Base-by-base conservation (phyloP, 2,797 vertebrate genomes). In the Coilia nasus region DNA sequence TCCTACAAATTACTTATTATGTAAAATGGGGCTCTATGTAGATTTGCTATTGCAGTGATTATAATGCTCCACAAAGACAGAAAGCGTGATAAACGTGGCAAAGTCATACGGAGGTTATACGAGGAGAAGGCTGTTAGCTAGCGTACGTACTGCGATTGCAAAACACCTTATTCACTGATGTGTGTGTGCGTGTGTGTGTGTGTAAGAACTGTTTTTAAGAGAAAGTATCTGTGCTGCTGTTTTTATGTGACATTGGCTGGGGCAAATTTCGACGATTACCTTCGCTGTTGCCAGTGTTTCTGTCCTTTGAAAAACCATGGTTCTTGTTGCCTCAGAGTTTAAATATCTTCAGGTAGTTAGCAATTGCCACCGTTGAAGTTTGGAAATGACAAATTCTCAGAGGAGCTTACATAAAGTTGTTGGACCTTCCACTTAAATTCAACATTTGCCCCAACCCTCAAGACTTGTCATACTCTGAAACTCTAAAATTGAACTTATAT, bases 41-140 rank as follows among this genome's bases (percentile, higher is more conserved):
- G 31, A 5, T 7, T 19, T 7, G 5, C 15, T 78, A 78, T 44
- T n/a, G 21, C 31, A 44, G 57, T 31, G 17, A 44, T 5, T 3
- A 78, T 5, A 78, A 44, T 78, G 35, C 17, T 12, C 17, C 35
- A 78, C 35, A 44, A 78, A 17, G 10, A 44, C 7, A 19, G 15
- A 78, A 44, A 78, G 17, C 35, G 35, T 21, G 71, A 44, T 71
- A 6, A 84, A 89, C 83, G 87, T 87, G 91, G 85, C 93, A 94
- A 95, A 95, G 94, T 94, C 94, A 92, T 85, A 83, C 89, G 87
- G 86, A 93, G 94, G 90, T 92, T 93, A 94, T 90, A 81, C 86
- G 88, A 88, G 85, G 88, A 84, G 82, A 62, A 85, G 7, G 17
- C 14, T 35, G n/a, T 31, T 71, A 86, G 80, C 25, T 41, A 67